phyloP scores from a whole-genome alignment of 2,113 vertebrate species.

The Rhegmatorhina hoffmannsi region DNA sequence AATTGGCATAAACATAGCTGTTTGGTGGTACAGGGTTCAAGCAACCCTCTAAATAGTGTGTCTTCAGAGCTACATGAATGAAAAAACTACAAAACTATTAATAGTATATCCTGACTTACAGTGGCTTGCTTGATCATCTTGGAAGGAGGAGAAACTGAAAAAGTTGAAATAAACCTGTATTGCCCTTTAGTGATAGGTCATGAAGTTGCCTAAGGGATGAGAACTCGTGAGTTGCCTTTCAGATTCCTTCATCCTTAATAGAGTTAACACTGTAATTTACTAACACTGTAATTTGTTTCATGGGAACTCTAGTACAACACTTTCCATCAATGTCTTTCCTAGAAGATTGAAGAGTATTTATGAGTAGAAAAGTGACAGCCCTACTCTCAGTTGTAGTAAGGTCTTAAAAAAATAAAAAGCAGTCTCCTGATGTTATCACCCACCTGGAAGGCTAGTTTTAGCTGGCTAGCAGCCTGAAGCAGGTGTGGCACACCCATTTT shows the following conservation, averaged over 20 bases:
- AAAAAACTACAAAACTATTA: not conserved
- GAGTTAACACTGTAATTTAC: not conserved
- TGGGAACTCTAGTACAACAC: not conserved
- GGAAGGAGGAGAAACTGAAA: not conserved
- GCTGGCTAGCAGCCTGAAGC: not conserved
- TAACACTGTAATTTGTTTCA: not conserved
- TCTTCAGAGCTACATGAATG: not conserved
- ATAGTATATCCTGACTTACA: not conserved
- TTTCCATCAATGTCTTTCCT: not conserved
- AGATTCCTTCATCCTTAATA: not conserved
- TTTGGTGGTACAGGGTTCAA: not conserved
- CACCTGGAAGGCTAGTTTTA: not conserved
- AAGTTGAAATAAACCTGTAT: not conserved
- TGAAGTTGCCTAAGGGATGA: not conserved
- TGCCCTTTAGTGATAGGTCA: not conserved
- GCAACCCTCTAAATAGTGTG: not conserved
- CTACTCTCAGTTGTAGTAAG: not conserved
- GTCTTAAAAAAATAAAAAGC: not conserved
- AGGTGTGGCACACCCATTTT: not conserved
- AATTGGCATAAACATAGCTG: not conserved
- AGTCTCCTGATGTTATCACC: not conserved
- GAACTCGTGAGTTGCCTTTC: not conserved
- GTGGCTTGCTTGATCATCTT: not conserved
- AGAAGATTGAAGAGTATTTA: not conserved
- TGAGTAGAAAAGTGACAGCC: not conserved